Evolutionary conservation across 2,113 vertebrate genomes (phyloP), one percentile per base, ranked within the genome.

Genomic region (Ictalurus punctatus): DNA sequence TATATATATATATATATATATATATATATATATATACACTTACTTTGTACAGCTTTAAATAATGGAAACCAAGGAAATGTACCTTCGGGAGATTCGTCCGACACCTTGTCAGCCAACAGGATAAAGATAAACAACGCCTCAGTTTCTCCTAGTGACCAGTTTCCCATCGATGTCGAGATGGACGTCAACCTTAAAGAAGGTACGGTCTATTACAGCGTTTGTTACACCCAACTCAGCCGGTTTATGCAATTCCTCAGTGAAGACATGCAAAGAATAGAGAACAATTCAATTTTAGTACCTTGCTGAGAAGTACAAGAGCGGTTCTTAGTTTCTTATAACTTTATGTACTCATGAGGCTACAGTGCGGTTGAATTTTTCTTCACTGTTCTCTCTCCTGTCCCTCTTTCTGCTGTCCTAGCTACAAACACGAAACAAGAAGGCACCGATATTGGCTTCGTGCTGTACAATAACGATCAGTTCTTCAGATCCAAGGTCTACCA

Each of bases 391-490:
- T 14, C 12, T n/a, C n/a, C 3, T 30, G 27, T 69, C 14, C 14
- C 52, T 80, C 25, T 27, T 2, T 52, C 40, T 2, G 9, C 23
- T 48, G 3, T 5, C 9, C 40, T 2, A 4, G 17, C 7, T 16
- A 40, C 17, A 10, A 37, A n/a, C 48, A 27, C 4, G 25, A 40
- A 34, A 27, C 21, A 19, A 6, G 34, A 83, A 76, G 5, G 54
- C 17, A 6, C 84, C n/a, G 90, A 89, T 1, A 16, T 94, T 78
- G 95, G 94, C 2, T 94, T 95, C n/a, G 93, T 94, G 34, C 92
- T 95, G 54, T 95, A 95, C 85, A 93, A 94, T 86, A 95, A 92
- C 1, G 90, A 93, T 90, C 85, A 27, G 1, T 93, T 95, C 63
- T 95, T 95, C 84, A 80, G 30, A 44, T 92, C 94, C 0, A 71